phyloP scores from a whole-genome alignment of 2,888 invertebrate genomes.

The Dolichopus griseipennis region DNA sequence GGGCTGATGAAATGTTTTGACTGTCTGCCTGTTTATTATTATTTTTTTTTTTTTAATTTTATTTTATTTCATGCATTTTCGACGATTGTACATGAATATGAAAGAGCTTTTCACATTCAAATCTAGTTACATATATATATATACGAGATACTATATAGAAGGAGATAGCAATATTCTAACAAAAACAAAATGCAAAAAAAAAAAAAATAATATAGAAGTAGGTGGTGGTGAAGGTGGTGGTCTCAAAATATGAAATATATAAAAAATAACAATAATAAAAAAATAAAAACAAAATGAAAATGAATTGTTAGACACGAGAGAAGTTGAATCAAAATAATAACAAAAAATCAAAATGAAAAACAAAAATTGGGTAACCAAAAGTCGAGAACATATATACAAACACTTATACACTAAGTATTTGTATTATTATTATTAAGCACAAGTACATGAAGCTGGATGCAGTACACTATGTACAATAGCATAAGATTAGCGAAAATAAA shows the following conservation, averaged over 20 bases:
- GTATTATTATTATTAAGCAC: no score
- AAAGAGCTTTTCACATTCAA: no score
- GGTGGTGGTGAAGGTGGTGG: background rate
- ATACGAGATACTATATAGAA: no score
- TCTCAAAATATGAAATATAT: background rate
- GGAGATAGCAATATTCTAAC: no score
- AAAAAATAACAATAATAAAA: background rate
- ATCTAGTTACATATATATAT: no score
- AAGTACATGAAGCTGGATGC: no score
- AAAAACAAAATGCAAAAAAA: no score
- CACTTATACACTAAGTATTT: constrained; percentile 15
- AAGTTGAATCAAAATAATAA: background rate
- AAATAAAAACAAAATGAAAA: background rate
- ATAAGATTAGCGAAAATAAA: constrained; percentile 10
- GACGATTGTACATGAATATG: no score
- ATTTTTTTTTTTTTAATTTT: no score
- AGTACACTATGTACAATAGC: background rate
- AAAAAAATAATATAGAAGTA: background rate
- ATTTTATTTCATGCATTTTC: no score
- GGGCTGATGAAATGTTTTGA: no score
- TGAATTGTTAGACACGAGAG: background rate
- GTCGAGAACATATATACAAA: background rate
- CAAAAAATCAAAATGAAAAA: background rate
- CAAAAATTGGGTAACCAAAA: background rate
- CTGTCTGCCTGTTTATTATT: no score